A percentile compares a stretch with the other conserved stretches of the same genome.
phyloP scores from a whole-genome alignment of 1,140 invertebrate genomes.

The Drosophila melanica region DNA sequence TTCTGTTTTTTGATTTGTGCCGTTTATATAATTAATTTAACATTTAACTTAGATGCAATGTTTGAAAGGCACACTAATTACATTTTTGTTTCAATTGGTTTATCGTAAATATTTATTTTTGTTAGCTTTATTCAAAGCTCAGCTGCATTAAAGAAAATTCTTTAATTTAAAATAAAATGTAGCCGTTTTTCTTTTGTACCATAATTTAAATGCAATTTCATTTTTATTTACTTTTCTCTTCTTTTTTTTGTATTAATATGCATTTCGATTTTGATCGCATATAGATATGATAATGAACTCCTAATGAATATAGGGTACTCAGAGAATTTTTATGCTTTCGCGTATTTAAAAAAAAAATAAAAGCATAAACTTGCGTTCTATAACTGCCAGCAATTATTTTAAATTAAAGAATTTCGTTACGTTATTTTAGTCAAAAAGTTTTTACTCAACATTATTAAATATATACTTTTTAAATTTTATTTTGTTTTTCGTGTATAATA shows the following conservation, averaged over 20 bases:
- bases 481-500: conserved; percentile 58
- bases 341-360: conserved; percentile 36
- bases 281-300: conserved; percentile 12
- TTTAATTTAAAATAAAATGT: conserved; percentile 72
- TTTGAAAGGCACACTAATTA: conserved; percentile 68
- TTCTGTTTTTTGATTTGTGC: conserved; percentile 32
- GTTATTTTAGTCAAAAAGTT: conserved; percentile 14
- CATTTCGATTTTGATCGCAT: conserved; percentile 1
- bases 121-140: conserved; percentile 7
- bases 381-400: conserved; percentile 51
- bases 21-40: conserved; percentile 43
- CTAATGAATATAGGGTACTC: conserved; percentile 33
- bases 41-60: conserved; percentile 45
- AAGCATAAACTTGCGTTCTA: conserved; percentile 11
- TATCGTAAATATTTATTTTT: background rate
- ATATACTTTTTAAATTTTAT: conserved; percentile 42
- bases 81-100: conserved; percentile 39
- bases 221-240: conserved; percentile 37
- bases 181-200: conserved; percentile 61
- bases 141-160: conserved; percentile 52
- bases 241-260: conserved; percentile 26
- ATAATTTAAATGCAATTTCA: conserved; percentile 78
- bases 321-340: conserved; percentile 7
- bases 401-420: conserved; percentile 72
- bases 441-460: conserved; percentile 25